Percentiles rank a stretch among this genome's conserved stretches.
These are phyloP conservation scores for Drosophila navojoa DNA, from an alignment of 1,140 invertebrate species.

Conservation along the genomic window DNA sequence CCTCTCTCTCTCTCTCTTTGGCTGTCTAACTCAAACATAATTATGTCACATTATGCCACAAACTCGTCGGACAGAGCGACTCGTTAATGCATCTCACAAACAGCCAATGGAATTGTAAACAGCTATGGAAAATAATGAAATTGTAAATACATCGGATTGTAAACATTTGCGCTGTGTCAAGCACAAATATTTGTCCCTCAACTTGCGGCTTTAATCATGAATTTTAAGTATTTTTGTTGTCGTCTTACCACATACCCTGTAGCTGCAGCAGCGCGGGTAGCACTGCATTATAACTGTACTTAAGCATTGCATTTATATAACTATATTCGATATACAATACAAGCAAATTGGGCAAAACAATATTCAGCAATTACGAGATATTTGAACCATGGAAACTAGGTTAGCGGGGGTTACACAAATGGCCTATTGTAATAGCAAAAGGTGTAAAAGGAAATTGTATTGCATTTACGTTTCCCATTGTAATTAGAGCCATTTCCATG, in stretches of 20 bases:
- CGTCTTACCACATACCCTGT: conserved; percentile 16
- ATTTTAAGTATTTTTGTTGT: conserved; percentile 18
- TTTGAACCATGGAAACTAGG: background rate
- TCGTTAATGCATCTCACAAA: conserved; percentile 70
- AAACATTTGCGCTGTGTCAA: conserved; percentile 73
- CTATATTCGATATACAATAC: no score
- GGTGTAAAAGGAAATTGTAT: no score
- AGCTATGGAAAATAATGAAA: conserved; percentile 65
- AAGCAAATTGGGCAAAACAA: no score
- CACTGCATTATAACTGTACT: background rate
- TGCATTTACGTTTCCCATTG: background rate
- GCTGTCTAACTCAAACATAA: conserved; percentile 59
- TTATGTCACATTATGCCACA: conserved; percentile 76
- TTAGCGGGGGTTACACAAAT: background rate
- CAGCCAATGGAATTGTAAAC: conserved; percentile 59
- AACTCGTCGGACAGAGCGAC: conserved; percentile 24
- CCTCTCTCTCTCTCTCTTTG: no score
- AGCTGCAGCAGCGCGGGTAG: background rate
- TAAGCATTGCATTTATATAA: no score
- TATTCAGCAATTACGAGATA: background rate
- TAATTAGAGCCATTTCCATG: background rate
- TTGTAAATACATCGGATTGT: conserved; percentile 73
- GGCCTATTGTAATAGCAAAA: no score
- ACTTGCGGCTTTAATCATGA: conserved; percentile 30
- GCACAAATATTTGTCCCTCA: conserved; percentile 56